phyloP scores from a whole-genome alignment of 2,888 invertebrate genomes.

The Heliconius sara region DNA sequence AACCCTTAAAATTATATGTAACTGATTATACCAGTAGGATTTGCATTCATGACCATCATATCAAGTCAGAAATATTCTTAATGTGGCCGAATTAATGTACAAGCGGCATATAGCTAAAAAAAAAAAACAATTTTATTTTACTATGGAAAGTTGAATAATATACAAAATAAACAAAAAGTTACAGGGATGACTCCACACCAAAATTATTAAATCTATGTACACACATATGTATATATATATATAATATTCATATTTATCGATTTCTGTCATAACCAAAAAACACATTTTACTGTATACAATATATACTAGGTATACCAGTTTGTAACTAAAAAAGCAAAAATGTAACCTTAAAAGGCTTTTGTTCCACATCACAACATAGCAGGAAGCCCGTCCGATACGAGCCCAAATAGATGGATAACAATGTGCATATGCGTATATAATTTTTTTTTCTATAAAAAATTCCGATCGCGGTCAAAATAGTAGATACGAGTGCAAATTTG shows the following conservation, averaged over 20 bases:
- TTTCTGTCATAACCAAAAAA: not conserved
- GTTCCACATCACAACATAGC: slow-evolving; percentile 42
- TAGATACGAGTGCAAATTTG: slow-evolving; percentile 71
- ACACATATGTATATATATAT: not conserved
- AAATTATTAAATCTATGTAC: not conserved
- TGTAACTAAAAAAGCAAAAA: slow-evolving; percentile 23
- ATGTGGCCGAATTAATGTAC: too few relatives aligned
- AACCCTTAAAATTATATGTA: too few relatives aligned
- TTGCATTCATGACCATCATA: too few relatives aligned
- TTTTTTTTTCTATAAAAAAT: slow-evolving; percentile 69
- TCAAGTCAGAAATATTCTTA: too few relatives aligned
- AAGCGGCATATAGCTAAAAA: too few relatives aligned
- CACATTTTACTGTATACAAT: not conserved
- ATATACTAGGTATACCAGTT: slow-evolving; percentile 12
- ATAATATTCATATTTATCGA: not conserved
- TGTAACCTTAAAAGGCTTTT: slow-evolving; percentile 36
- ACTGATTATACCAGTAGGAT: too few relatives aligned
- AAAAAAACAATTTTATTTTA: too few relatives aligned
- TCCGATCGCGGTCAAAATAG: slow-evolving; percentile 80
- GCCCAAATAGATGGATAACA: slow-evolving; percentile 47
- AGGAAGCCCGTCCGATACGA: slow-evolving; percentile 42
- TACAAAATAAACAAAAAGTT: too few relatives aligned
- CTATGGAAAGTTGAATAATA: too few relatives aligned
- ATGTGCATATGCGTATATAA: slow-evolving; percentile 54
- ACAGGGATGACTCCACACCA: too few relatives aligned